Conservation (phyloP, 2,113 vertebrate genomes). For the Neodontobutis hainanensis region DNA sequence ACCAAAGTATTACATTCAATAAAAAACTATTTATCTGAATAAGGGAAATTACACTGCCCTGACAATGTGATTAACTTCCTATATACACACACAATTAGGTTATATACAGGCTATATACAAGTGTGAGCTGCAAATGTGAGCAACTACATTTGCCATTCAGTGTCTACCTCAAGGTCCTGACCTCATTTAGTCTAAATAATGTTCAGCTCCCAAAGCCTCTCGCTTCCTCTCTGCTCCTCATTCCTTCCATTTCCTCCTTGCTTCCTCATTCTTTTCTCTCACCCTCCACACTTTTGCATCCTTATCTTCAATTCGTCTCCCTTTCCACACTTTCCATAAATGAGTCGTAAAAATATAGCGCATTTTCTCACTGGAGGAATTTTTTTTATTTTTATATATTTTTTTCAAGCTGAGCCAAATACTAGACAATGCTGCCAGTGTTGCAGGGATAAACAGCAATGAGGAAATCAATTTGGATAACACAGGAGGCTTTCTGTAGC, state of each 20-base stretch:
- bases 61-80: slow-evolving; percentile 25
- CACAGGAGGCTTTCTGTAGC: slow-evolving; percentile 24
- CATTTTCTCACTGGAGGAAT: slow-evolving; percentile 11
- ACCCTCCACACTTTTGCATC: neutral
- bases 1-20: neutral
- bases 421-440: slow-evolving; percentile 23
- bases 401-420: slow-evolving; percentile 26
- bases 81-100: slow-evolving; percentile 18
- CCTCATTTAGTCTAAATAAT: slow-evolving; percentile 79
- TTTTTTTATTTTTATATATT: slow-evolving; percentile 33
- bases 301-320: slow-evolving; percentile 9
- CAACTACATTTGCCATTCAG: slow-evolving; percentile 68
- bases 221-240: slow-evolving; percentile 44
- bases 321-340: slow-evolving; percentile 16
- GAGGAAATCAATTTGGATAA: slow-evolving; percentile 47
- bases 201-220: slow-evolving; percentile 67
- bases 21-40: slow-evolving; percentile 33
- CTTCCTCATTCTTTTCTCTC: slow-evolving; percentile 18
- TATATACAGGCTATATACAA: slow-evolving; percentile 8
- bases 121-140: slow-evolving; percentile 32
- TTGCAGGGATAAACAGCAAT: slow-evolving; percentile 24
- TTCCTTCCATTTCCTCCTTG: slow-evolving; percentile 28
- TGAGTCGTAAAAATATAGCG: slow-evolving; percentile 32
- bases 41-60: slow-evolving; percentile 47
- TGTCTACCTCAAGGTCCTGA: slow-evolving; percentile 74